Evolutionary conservation across 2,797 vertebrate species (phyloP).

Genomic region (Notolepis coatsorum): DNA sequence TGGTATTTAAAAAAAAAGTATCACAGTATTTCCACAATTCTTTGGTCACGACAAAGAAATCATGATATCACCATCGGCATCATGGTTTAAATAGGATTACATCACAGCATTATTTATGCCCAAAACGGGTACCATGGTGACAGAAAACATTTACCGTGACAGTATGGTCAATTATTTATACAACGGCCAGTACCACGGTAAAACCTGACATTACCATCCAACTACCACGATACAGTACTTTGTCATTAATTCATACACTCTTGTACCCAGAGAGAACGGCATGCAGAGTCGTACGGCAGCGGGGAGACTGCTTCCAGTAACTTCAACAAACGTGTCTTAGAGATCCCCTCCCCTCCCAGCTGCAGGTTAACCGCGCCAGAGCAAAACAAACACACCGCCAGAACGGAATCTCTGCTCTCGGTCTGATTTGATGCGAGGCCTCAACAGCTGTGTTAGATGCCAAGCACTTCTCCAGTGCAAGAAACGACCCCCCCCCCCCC

Average conservation of each 20-base stretch:
- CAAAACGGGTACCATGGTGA: too few relatives aligned
- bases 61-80: too few relatives aligned
- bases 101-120: too few relatives aligned
- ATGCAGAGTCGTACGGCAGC: not conserved
- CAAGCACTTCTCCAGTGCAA: conserved; percentile 63
- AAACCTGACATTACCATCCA: too few relatives aligned
- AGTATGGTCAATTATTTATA: not conserved
- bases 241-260: not conserved
- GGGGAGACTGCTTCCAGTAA: not conserved
- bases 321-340: conserved; percentile 4
- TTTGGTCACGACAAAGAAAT: too few relatives aligned
- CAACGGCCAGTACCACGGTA: too few relatives aligned
- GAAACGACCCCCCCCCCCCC: too few relatives aligned
- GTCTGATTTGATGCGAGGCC: conserved; percentile 46
- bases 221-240: too few relatives aligned
- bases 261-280: not conserved
- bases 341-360: conserved; percentile 9
- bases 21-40: too few relatives aligned
- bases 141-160: not conserved
- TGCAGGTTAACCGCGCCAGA: conserved; percentile 16
- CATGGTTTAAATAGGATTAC: too few relatives aligned
- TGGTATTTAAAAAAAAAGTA: too few relatives aligned
- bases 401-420: conserved; percentile 54
- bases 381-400: conserved; percentile 46
- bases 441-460: conserved; percentile 54